Evolutionary conservation across 2,113 vertebrate species (phyloP).

Genomic region (Mormyrus iriodes): DNA sequence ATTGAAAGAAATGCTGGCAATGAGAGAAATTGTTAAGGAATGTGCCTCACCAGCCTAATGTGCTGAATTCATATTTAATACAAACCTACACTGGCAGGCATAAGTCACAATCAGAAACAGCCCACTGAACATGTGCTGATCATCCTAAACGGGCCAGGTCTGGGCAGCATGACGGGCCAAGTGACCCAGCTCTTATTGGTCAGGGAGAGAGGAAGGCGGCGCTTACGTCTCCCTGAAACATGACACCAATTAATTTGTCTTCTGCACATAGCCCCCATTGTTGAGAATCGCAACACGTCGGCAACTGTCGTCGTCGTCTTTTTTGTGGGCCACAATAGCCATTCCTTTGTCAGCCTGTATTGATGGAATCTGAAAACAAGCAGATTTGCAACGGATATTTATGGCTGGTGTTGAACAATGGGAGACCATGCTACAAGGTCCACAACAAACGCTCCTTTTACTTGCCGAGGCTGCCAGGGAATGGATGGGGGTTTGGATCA

Average conservation of each 20-base stretch:
- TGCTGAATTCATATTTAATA: background rate
- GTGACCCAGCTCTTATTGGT: background rate
- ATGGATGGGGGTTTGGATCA: conserved; percentile 12
- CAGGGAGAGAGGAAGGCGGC: background rate
- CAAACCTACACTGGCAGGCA: background rate
- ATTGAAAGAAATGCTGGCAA: background rate
- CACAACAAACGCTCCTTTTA: conserved; percentile 30
- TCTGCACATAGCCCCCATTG: conserved; percentile 55
- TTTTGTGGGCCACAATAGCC: conserved; percentile 41
- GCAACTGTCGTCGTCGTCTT: conserved; percentile 38
- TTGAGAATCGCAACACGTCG: conserved; percentile 41
- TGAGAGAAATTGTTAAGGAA: background rate
- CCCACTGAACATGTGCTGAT: background rate
- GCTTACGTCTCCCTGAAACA: background rate
- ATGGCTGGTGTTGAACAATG: conserved; percentile 50
- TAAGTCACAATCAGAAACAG: background rate
- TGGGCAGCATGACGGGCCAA: background rate
- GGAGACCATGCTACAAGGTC: conserved; percentile 30
- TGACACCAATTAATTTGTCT: conserved; percentile 18
- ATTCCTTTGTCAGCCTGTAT: conserved; percentile 50
- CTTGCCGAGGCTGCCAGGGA: conserved; percentile 29
- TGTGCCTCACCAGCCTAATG: background rate
- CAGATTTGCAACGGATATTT: conserved; percentile 54
- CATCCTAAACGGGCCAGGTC: background rate
- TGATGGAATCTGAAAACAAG: conserved; percentile 67